Evolutionary conservation across 2,888 invertebrate genomes (phyloP).

Genomic region (Calameuta pallipes): DNA sequence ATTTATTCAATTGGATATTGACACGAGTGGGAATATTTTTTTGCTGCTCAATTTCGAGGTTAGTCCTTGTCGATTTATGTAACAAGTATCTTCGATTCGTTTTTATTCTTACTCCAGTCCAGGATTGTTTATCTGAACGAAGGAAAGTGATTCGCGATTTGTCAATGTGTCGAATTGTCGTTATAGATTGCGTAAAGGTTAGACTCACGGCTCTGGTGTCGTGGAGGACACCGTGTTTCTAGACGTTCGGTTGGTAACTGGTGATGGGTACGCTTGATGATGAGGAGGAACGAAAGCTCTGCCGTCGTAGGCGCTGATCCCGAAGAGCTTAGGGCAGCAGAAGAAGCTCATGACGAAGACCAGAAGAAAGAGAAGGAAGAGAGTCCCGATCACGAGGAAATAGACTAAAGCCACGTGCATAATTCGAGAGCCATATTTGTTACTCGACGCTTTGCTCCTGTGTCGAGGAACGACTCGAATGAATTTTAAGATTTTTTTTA

Average conservation of each 20-base stretch:
- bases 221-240: neutral
- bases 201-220: neutral
- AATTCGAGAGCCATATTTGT: conserved; percentile 5
- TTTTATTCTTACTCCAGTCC: neutral
- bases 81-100: neutral
- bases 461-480: neutral
- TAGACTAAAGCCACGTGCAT: conserved; percentile 37
- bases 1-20: neutral
- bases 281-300: conserved; percentile 25
- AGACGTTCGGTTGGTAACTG: conserved; percentile 8
- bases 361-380: conserved; percentile 27
- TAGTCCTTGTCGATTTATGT: neutral
- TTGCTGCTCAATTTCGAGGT: neutral
- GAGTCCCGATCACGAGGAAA: conserved; percentile 32
- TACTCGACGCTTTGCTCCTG: neutral
- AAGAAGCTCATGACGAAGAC: conserved; percentile 28
- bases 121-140: neutral
- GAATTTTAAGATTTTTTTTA: neutral
- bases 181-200: neutral
- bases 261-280: conserved; percentile 31
- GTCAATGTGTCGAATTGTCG: neutral
- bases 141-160: neutral
- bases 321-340: conserved; percentile 33
- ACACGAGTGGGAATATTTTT: neutral
- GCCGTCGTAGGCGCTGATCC: conserved; percentile 33